Base-by-base conservation (phyloP, 2,113 vertebrate species). In the Nannospalax galili region DNA sequence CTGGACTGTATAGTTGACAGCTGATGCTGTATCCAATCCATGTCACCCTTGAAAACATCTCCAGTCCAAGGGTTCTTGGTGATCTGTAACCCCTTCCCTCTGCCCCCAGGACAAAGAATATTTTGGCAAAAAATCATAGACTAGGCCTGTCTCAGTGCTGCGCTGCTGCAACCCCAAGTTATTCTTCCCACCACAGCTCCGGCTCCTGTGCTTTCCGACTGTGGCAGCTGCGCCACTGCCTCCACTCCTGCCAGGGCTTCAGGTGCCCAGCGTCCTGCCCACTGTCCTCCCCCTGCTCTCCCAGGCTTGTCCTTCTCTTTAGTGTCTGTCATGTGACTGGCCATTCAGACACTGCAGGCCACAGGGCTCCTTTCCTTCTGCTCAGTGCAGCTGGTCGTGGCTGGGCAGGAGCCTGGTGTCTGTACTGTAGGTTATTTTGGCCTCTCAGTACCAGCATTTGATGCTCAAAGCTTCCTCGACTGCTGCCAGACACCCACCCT, bases 211-310 rank as follows among this genome's bases (percentile, higher is more conserved):
- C 37, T 78, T 9, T 1, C 15, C 37, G 67, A 81, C 35, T 1
- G 10, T 0, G 30, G 88, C 45, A 30, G 52, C 35, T 20, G 35
- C 3, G 17, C 85, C 32, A 12, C 0, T 0, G 0, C n/a, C 67
- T 77, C 82, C 15, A 20, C 5, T 82, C 42, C 86, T 45, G 35
- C 48, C 35, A 0, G 67, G 8, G 64, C 64, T 69, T 28, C 14
- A 58, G 84, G 12, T 0, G 0, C 40, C 70, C 2, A 2, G n/a
- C 15, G 89, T 15, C 56, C 22, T 52, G 6, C 48, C 48, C 11
- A 15, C 3, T 19, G 12, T 7, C 5, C 4, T 10, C 40, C 5
- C 3, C 0, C 45, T 30, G 35, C 72, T 37, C 58, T 64, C 72
- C 70, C 17, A 19, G 35, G 42, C 73, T 14, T 30, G 75, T 45